Percentiles rank a stretch among this genome's conserved stretches.
phyloP scores from a whole-genome alignment of 2,797 vertebrate species.

The Pseudocheirus occidentalis region DNA sequence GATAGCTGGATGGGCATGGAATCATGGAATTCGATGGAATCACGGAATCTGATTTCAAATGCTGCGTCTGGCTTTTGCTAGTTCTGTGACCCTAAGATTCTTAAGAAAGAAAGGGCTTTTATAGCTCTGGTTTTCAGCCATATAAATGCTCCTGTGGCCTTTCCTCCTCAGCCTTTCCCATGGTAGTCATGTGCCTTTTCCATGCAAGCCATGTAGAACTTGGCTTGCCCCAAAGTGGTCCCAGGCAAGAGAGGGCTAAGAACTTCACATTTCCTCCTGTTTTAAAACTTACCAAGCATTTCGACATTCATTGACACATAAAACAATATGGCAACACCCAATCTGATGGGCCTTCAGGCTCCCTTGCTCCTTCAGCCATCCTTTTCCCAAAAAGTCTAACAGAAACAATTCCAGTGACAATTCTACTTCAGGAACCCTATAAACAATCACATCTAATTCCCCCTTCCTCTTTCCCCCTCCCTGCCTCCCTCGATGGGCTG shows the following conservation, averaged over 20 bases:
- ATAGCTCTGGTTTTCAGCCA: neutral
- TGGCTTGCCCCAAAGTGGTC: neutral
- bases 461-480: neutral
- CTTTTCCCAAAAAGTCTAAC: constrained; percentile 19
- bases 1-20: neutral
- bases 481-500: neutral
- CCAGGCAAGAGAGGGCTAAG: neutral
- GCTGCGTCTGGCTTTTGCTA: neutral
- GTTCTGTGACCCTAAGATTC: neutral
- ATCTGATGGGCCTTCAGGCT: neutral
- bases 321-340: neutral
- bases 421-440: neutral
- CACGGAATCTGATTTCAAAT: neutral
- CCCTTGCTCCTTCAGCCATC: neutral
- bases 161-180: neutral
- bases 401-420: constrained; percentile 21
- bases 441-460: constrained; percentile 12
- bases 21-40: too few species aligned
- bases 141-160: neutral
- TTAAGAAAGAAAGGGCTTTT: neutral
- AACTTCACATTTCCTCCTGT: neutral
- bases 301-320: neutral
- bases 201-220: neutral
- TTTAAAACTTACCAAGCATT: neutral
- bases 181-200: neutral